Percentiles rank a stretch among this genome's conserved stretches.
These are phyloP conservation scores for Rhynchomys soricoides DNA, from an alignment of 2,113 vertebrate species.

Conservation along the genomic window DNA sequence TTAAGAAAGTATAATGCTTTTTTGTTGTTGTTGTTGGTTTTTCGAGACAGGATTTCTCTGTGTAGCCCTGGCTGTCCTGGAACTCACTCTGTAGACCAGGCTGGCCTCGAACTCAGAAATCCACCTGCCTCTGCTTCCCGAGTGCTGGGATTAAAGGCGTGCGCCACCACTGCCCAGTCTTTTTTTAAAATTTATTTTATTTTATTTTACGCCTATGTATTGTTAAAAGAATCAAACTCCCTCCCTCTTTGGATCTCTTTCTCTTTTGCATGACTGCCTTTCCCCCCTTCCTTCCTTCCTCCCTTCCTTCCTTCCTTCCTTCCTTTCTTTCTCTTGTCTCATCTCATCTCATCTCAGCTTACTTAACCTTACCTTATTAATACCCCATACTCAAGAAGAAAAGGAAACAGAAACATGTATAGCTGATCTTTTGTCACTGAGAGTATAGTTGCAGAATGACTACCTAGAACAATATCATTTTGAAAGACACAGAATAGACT, in stretches of 20 bases:
- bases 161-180: too few relatives aligned
- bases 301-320: background rate
- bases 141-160: too few relatives aligned
- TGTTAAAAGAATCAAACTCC: background rate
- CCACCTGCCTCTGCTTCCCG: too few relatives aligned
- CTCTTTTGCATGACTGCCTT: background rate
- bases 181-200: too few relatives aligned
- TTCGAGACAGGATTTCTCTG: too few relatives aligned
- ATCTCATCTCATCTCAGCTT: background rate
- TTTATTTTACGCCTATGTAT: too few relatives aligned
- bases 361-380: background rate
- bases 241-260: background rate
- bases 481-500: background rate
- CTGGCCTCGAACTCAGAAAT: too few relatives aligned
- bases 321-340: background rate
- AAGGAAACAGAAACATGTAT: background rate
- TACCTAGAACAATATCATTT: background rate
- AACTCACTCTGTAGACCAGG: too few relatives aligned
- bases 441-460: background rate
- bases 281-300: background rate
- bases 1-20: background rate
- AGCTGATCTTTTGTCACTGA: background rate
- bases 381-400: background rate
- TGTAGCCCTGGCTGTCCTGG: too few relatives aligned
- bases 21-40: too few relatives aligned